phyloP scores from a whole-genome alignment of 2,113 vertebrate genomes.

The Bos taurus region ARS-UCD2.0 NC_037329.1:71153501-71154000 shows the following conservation, averaged over 20 bases:
- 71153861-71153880: too few species aligned
- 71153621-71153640: not conserved
- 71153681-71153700: not conserved
- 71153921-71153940: too few species aligned
- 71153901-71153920: too few species aligned
- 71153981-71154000: too few species aligned
- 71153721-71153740: not conserved
- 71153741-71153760: not conserved
- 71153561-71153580: not conserved
- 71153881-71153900: too few species aligned
- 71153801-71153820: not conserved
- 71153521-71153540: not conserved
- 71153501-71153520: not conserved
- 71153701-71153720: constrained; percentile 5
- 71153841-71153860: too few species aligned
- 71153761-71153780: not conserved
- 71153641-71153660: not conserved
- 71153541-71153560: not conserved
- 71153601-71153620: not conserved
- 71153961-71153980: too few species aligned
- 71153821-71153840: too few species aligned
- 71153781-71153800: not conserved
- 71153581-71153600: not conserved
- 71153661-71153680: not conserved
- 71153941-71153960: too few species aligned